Conservation (phyloP, 2,797 vertebrate genomes). For the Chanos chanos region DNA sequence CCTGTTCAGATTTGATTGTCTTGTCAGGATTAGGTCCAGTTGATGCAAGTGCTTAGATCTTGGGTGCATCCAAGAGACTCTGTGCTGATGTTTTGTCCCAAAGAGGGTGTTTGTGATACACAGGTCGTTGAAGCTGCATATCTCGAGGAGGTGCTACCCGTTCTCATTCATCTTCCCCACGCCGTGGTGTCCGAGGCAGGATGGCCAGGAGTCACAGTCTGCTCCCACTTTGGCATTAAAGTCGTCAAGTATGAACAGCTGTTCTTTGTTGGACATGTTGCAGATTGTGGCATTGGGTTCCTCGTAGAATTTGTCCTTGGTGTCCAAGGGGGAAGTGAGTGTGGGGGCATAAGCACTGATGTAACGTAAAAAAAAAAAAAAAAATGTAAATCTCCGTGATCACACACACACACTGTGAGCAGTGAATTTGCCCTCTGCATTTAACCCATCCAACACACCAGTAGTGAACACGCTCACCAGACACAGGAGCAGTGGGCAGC, state of each 20-base stretch:
- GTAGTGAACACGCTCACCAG: no score
- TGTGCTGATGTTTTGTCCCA: background rate
- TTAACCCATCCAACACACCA: no score
- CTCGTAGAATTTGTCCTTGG: slow-evolving; percentile 15
- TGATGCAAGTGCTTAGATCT: slow-evolving; percentile 9
- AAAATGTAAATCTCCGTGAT: no score
- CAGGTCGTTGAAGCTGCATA: no score
- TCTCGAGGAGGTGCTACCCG: no score
- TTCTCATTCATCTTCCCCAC: no score
- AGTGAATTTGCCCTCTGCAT: no score
- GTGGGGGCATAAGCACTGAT: background rate
- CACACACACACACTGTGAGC: no score
- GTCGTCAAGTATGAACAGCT: slow-evolving; percentile 19
- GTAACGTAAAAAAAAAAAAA: no score
- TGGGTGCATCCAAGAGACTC: background rate
- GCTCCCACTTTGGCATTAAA: slow-evolving; percentile 14
- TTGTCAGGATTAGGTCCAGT: slow-evolving; percentile 7
- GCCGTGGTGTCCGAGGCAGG: background rate
- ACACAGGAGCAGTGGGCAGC: no score
- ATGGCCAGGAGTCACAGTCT: slow-evolving; percentile 12
- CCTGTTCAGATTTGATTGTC: background rate
- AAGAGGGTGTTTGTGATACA: slow-evolving; percentile 1
- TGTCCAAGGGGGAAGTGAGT: background rate
- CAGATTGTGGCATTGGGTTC: background rate
- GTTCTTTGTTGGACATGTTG: background rate